Base-by-base conservation (phyloP, 2,797 vertebrate species). In the Brachyrhaphis roseni region DNA sequence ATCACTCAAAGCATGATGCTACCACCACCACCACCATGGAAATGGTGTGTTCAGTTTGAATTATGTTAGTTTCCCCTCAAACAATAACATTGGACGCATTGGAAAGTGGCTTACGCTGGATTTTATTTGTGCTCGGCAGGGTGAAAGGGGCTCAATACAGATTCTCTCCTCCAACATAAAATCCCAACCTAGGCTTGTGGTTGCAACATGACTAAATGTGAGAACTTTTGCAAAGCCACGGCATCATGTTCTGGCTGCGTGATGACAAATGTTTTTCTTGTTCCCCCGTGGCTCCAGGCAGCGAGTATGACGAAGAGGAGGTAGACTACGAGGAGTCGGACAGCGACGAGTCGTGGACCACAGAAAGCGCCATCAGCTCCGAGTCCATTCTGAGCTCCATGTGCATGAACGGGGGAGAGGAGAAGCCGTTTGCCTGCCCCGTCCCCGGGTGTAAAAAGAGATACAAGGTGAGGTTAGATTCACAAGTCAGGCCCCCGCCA, bases 301-400 rank as follows among this genome's bases (percentile, higher is more conserved):
- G 98, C 11, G 98, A 99, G 92, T 99, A 98, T 73, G 98, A 99
- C 26, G 98, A 99, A 82, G 98, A 99, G 94, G 98, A 99, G 83
- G 97, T 97, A 80, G 98, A 99, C 88, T 99, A 98, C 28, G 98
- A 99, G 94, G 98, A 99, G 93, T 99, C 98, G 0, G 98, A 99
- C 95, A 99, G 98, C 39, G 98, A 99, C n/a, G 98, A 99, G 91
- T 99, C 98, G 31, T 99, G 98, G 98, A 99, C 98, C 87, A 98
- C 97, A 26, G 98, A 99, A 97, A 99, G 98, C 79, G 98, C 98
- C 94, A 98, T 99, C 95, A 99, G 98, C 95, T 98, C 98, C 0
- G 98, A 99, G 95, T 98, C 97, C 91, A 99, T 99, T 94, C 97
- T 99, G 90, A 98, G 98, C 89, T 99, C 98, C 83, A 99, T 99